phyloP scores from a whole-genome alignment of 2,888 invertebrate species.

The Antitype chi region DNA sequence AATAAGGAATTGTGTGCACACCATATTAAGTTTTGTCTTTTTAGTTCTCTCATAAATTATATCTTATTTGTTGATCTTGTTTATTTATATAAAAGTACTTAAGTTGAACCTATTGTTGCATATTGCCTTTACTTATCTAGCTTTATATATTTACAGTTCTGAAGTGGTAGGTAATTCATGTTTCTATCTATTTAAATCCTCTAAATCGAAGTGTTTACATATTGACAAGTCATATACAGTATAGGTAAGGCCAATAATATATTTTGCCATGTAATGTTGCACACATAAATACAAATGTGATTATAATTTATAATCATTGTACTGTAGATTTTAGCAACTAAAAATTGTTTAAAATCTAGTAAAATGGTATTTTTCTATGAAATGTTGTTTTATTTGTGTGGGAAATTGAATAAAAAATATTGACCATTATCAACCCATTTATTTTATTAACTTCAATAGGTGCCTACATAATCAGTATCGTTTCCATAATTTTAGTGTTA shows the following conservation, averaged over 20 bases:
- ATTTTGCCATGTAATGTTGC: constrained; percentile 48
- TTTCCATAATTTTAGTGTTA: constrained; percentile 45
- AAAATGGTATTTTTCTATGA: constrained; percentile 70
- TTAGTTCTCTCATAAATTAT: neutral
- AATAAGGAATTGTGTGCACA: constrained; percentile 17
- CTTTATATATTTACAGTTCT: constrained; percentile 2
- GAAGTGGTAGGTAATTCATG: constrained; percentile 2
- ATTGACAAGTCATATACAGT: constrained; percentile 7
- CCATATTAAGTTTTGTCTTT: constrained; percentile 8
- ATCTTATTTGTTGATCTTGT: neutral
- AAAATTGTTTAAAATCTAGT: constrained; percentile 65
- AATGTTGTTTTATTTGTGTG: constrained; percentile 64
- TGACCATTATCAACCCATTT: constrained; percentile 47
- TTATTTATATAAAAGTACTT: constrained; percentile 45
- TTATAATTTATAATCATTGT: constrained; percentile 51
- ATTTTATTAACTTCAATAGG: constrained; percentile 44
- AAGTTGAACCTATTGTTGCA: constrained; percentile 18
- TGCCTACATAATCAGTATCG: constrained; percentile 49
- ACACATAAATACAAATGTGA: constrained; percentile 47
- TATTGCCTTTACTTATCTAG: neutral
- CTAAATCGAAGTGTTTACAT: constrained; percentile 18
- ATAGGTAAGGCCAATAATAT: constrained; percentile 14
- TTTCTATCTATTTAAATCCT: constrained; percentile 9
- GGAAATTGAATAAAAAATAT: constrained; percentile 27
- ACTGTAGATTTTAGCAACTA: constrained; percentile 55